Evolutionary conservation across 2,113 vertebrate genomes (phyloP).

Genomic region (Xiphias gladius): DNA sequence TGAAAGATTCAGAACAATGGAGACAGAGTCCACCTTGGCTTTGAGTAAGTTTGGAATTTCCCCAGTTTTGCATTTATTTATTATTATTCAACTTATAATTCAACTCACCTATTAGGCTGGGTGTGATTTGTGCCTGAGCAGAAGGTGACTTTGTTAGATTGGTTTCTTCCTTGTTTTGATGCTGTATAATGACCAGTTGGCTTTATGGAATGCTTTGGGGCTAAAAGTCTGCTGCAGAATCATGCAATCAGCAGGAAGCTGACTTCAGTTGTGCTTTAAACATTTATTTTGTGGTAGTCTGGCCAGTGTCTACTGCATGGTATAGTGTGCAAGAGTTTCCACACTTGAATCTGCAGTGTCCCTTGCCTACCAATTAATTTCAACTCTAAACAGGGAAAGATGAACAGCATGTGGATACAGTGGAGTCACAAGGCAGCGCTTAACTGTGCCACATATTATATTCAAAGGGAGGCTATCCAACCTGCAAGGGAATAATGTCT

Average conservation of each 20-base stretch:
- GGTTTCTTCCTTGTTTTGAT: background rate
- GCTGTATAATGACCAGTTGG: constrained; percentile 23
- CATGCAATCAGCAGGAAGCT: background rate
- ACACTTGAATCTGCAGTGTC: background rate
- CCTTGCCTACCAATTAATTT: constrained; percentile 35
- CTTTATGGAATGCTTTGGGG: background rate
- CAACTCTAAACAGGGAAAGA: constrained; percentile 1
- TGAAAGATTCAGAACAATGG: background rate
- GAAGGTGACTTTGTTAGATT: background rate
- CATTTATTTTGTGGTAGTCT: background rate
- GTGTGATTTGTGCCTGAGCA: constrained; percentile 17
- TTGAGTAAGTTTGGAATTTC: background rate
- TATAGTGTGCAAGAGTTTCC: background rate
- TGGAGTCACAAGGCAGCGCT: background rate
- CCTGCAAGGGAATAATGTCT: background rate
- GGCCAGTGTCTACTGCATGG: constrained; percentile 12
- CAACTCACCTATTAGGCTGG: background rate
- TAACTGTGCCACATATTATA: constrained; percentile 3
- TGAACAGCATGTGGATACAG: background rate
- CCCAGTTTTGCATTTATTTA: constrained; percentile 7
- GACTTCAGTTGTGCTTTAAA: background rate
- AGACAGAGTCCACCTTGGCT: background rate
- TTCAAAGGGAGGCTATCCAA: constrained; percentile 24
- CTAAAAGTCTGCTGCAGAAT: constrained; percentile 2
- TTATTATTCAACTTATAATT: too few species aligned